phyloP scores from a whole-genome alignment of 2,113 vertebrate species.

The Oreotragus oreotragus region DNA sequence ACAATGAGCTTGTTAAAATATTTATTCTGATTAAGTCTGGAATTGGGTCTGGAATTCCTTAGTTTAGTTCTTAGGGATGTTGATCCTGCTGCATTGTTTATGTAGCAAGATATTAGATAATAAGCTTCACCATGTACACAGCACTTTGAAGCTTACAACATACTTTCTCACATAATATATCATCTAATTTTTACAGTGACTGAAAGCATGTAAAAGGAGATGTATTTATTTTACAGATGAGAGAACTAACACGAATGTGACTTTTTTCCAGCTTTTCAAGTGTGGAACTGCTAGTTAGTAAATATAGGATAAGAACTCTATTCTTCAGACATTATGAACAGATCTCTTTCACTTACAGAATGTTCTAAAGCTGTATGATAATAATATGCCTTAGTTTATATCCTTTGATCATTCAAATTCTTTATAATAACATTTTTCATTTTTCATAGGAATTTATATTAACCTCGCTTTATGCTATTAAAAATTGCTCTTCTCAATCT shows the following conservation, averaged over 20 bases:
- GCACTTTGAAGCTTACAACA: neutral
- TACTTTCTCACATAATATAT: neutral
- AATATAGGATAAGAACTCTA: neutral
- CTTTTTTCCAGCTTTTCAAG: neutral
- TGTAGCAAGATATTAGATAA: neutral
- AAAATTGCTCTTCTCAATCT: neutral
- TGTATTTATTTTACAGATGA: neutral
- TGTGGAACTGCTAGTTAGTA: neutral
- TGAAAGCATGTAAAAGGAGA: neutral
- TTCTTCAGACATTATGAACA: neutral
- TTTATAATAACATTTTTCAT: neutral
- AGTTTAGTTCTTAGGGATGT: neutral
- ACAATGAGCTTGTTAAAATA: neutral
- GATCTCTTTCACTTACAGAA: neutral
- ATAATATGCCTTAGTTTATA: neutral
- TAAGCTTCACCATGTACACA: neutral
- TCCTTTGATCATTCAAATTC: neutral
- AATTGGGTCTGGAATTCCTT: neutral
- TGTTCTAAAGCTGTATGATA: neutral
- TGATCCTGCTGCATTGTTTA: neutral
- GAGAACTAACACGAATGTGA: neutral
- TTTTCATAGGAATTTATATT: neutral
- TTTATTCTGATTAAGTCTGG: neutral
- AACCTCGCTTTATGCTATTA: neutral
- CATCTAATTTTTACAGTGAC: neutral